These are phyloP conservation scores for Sebastes nivosus DNA, from an alignment of 2,797 vertebrate genomes.

Conservation along the genomic window DNA sequence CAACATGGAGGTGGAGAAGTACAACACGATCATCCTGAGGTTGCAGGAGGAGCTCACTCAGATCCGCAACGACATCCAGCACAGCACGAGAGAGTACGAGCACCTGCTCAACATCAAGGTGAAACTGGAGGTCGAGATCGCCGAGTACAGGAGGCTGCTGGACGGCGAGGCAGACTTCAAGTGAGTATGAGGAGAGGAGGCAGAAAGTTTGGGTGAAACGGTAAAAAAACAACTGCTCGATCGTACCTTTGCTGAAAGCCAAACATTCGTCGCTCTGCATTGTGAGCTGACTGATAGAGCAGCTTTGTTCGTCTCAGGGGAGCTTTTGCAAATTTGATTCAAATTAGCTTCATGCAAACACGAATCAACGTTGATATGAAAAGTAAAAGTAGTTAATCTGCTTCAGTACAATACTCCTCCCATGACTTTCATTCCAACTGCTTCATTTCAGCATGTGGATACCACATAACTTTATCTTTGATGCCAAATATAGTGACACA, in stretches of 20 bases:
- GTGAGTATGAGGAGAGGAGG: conserved; percentile 73
- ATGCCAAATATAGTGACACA: neutral
- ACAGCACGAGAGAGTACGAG: conserved; percentile 85
- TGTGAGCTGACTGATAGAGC: neutral
- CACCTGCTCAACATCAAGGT: conserved; percentile 88
- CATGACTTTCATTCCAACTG: neutral
- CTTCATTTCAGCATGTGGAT: neutral
- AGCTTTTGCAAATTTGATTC: conserved; percentile 55
- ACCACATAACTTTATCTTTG: neutral
- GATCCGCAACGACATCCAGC: conserved; percentile 82
- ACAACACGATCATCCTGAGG: conserved; percentile 75
- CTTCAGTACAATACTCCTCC: neutral
- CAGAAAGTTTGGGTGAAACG: neutral
- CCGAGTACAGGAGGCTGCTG: conserved; percentile 89
- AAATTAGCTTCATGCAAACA: conserved; percentile 62
- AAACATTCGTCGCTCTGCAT: neutral
- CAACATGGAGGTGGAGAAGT: conserved; percentile 83
- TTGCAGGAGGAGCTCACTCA: conserved; percentile 83
- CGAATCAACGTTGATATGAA: conserved; percentile 17
- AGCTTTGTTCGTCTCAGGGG: neutral
- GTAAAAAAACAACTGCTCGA: neutral
- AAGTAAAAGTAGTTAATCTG: conserved; percentile 3
- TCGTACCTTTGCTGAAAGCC: neutral
- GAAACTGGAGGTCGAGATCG: conserved; percentile 91
- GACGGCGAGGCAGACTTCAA: conserved; percentile 81